Percentiles rank a stretch among this genome's conserved stretches.
phyloP scores from a whole-genome alignment of 2,113 vertebrate species.

The Sphaerodactylus townsendi region DNA sequence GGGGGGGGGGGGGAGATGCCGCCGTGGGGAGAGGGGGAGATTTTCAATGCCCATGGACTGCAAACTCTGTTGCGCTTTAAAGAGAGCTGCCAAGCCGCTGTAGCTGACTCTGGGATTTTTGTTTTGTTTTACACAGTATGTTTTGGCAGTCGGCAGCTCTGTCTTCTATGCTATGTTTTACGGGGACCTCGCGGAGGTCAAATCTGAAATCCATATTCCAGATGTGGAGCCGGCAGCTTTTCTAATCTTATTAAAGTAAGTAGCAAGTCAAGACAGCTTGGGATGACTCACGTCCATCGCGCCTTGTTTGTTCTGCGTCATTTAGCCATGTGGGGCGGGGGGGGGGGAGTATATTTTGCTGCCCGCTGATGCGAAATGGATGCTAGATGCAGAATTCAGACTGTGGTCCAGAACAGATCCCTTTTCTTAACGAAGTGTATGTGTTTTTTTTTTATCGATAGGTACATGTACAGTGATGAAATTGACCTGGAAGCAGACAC shows the following conservation, averaged over 20 bases:
- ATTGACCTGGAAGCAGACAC: constrained; percentile 96
- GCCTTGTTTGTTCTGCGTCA: not conserved
- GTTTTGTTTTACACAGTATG: constrained; percentile 82
- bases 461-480: constrained; percentile 98
- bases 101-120: constrained; percentile 30
- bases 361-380: constrained; percentile 16
- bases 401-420: constrained; percentile 9
- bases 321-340: not conserved
- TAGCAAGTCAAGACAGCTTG: constrained; percentile 50
- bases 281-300: not conserved
- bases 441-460: constrained; percentile 50
- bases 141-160: constrained; percentile 96
- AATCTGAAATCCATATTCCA: constrained; percentile 94
- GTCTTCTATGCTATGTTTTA: constrained; percentile 99
- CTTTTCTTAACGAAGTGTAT: constrained; percentile 13
- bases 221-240: constrained; percentile 98
- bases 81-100: not conserved
- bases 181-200: constrained; percentile 93
- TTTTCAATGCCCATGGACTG: constrained; percentile 28
- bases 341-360: no score
- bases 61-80: constrained; percentile 22
- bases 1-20: not conserved
- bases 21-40: not conserved
- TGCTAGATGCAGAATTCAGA: constrained; percentile 25
- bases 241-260: constrained; percentile 97